phyloP scores from a whole-genome alignment of 2,797 vertebrate genomes.

The Cephalopachus bancanus region DNA sequence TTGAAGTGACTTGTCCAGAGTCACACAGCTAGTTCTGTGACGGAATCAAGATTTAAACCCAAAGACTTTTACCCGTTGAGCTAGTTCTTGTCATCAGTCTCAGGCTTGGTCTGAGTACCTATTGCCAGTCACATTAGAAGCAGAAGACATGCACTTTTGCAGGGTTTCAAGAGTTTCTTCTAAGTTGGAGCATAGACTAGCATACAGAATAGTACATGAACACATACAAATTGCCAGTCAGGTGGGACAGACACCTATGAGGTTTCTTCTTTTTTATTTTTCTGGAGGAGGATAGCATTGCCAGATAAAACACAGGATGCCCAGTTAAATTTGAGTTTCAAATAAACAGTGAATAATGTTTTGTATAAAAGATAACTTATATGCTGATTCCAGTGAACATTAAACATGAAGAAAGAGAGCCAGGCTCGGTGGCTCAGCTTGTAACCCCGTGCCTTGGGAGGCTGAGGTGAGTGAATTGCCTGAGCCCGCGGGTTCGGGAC shows the following conservation, averaged over 20 bases:
- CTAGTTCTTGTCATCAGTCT: not conserved
- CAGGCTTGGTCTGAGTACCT: not conserved
- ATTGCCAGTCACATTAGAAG: not conserved
- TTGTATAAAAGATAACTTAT: not conserved
- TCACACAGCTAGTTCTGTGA: not conserved
- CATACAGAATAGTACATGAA: not conserved
- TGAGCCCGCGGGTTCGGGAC: too few species aligned
- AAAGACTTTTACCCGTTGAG: not conserved
- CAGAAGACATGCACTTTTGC: slow-evolving; percentile 39
- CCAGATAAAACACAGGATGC: not conserved
- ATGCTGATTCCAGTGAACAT: too few species aligned
- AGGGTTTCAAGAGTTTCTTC: slow-evolving; percentile 14
- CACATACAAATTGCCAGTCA: not conserved
- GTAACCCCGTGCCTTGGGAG: too few species aligned
- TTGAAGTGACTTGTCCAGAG: not conserved
- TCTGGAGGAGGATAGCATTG: not conserved
- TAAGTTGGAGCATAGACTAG: not conserved
- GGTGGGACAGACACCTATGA: not conserved
- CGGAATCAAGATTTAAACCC: not conserved
- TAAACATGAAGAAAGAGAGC: too few species aligned
- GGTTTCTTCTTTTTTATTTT: not conserved
- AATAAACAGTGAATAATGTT: not conserved
- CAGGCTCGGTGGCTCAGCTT: too few species aligned
- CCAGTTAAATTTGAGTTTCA: slow-evolving; percentile 36
- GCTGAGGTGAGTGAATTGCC: too few species aligned